phyloP scores from a whole-genome alignment of 2,888 invertebrate species.

The Plebejus argus region DNA sequence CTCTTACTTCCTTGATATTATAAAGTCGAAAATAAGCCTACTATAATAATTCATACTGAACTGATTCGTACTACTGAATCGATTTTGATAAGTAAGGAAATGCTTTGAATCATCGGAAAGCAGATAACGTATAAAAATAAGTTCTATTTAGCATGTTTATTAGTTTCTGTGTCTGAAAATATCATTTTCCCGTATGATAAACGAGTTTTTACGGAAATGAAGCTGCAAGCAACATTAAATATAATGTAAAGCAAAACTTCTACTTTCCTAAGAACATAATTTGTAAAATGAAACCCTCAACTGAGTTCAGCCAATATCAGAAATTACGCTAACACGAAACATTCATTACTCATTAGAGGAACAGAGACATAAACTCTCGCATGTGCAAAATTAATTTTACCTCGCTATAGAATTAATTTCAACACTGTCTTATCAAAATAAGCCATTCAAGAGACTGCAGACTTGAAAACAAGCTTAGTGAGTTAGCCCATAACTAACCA shows the following conservation, averaged over 20 bases:
- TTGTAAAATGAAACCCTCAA: not conserved
- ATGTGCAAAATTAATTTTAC: not conserved
- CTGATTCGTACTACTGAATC: too few species aligned
- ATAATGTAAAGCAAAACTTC: not conserved
- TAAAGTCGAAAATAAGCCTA: too few species aligned
- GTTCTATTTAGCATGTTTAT: too few species aligned
- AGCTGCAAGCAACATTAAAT: not conserved
- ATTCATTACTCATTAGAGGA: not conserved
- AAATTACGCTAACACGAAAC: not conserved
- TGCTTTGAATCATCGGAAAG: too few species aligned
- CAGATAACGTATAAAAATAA: too few species aligned
- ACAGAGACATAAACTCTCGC: constrained; percentile 1
- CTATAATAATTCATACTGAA: too few species aligned
- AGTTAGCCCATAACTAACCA: constrained; percentile 30
- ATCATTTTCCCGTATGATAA: too few species aligned
- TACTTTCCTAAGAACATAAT: not conserved
- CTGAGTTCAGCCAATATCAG: not conserved
- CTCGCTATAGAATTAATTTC: constrained; percentile 25
- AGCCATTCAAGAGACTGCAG: constrained; percentile 30
- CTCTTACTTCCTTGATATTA: too few species aligned
- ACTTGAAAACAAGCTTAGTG: constrained; percentile 29
- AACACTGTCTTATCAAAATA: constrained; percentile 30
- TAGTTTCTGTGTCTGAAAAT: too few species aligned
- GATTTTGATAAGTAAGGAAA: too few species aligned
- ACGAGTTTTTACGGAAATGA: too few species aligned